Evolutionary conservation across 2,888 invertebrate genomes (phyloP).

Genomic region (Esperia sulphurella): DNA sequence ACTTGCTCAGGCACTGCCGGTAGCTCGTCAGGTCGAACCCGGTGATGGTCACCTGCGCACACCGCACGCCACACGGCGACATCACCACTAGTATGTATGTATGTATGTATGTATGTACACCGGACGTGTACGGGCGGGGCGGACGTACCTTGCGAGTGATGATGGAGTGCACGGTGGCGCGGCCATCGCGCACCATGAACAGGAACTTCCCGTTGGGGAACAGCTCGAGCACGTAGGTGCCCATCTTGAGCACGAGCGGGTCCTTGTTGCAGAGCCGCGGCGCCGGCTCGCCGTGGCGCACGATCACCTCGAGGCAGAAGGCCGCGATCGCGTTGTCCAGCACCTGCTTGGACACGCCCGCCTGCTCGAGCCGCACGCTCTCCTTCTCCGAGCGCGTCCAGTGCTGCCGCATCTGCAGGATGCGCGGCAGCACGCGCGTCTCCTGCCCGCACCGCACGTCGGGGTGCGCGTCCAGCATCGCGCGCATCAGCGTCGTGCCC

Average conservation of each 20-base stretch:
- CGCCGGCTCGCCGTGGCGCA: conserved; percentile 96
- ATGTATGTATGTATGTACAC: too few species aligned
- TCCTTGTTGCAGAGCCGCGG: conserved; percentile 98
- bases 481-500: conserved; percentile 97
- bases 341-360: conserved; percentile 94
- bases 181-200: conserved; percentile 98
- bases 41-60: conserved; percentile 81
- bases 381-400: conserved; percentile 98
- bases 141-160: conserved; percentile 92
- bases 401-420: conserved; percentile 96
- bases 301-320: conserved; percentile 97
- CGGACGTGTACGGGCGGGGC: background rate
- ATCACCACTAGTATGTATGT: too few species aligned
- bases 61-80: too few species aligned
- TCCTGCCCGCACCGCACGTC: conserved; percentile 98
- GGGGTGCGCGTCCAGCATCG: conserved; percentile 98
- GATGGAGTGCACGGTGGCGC: conserved; percentile 99
- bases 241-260: conserved; percentile 98
- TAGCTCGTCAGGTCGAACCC: conserved; percentile 97
- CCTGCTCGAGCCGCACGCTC: conserved; percentile 92
- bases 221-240: conserved; percentile 92
- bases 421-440: conserved; percentile 96
- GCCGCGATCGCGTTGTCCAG: conserved; percentile 97
- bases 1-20: conserved; percentile 96
- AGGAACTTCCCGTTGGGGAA: conserved; percentile 99